phyloP scores from a whole-genome alignment of 2,113 vertebrate species.

The Odontophorus gujanensis region DNA sequence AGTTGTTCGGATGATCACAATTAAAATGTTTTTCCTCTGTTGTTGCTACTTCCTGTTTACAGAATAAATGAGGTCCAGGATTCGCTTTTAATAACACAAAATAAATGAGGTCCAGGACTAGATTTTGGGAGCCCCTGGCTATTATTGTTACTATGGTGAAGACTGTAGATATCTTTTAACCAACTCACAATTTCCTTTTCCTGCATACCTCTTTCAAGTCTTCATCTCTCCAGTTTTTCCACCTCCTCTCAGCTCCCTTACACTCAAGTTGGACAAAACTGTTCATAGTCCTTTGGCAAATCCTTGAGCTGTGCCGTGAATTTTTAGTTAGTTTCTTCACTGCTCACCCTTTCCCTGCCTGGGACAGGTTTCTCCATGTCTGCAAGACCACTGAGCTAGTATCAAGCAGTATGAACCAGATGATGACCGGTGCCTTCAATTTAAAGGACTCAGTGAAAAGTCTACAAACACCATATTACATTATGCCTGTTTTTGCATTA shows the following conservation, averaged over 20 bases:
- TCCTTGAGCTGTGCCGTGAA: not conserved
- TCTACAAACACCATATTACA: not conserved
- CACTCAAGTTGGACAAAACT: not conserved
- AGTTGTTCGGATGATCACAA: constrained; percentile 4
- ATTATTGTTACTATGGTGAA: not conserved
- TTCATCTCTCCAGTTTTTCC: not conserved
- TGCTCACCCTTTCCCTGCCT: not conserved
- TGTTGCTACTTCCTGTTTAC: not conserved
- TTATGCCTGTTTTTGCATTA: not conserved
- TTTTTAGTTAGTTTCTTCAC: not conserved
- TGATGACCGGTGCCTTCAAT: not conserved
- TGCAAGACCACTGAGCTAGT: not conserved
- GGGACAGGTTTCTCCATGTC: not conserved
- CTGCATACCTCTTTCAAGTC: not conserved
- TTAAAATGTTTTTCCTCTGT: constrained; percentile 17
- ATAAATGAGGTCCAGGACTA: not conserved
- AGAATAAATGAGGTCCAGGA: constrained; percentile 9
- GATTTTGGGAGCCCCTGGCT: not conserved
- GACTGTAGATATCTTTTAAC: not conserved
- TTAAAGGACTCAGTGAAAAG: not conserved
- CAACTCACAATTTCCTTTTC: not conserved
- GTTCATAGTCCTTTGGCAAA: not conserved
- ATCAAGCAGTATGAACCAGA: not conserved
- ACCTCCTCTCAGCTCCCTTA: not conserved
- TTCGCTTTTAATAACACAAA: not conserved